Conservation (phyloP, 2,888 invertebrate species). For the Timandra comae region DNA sequence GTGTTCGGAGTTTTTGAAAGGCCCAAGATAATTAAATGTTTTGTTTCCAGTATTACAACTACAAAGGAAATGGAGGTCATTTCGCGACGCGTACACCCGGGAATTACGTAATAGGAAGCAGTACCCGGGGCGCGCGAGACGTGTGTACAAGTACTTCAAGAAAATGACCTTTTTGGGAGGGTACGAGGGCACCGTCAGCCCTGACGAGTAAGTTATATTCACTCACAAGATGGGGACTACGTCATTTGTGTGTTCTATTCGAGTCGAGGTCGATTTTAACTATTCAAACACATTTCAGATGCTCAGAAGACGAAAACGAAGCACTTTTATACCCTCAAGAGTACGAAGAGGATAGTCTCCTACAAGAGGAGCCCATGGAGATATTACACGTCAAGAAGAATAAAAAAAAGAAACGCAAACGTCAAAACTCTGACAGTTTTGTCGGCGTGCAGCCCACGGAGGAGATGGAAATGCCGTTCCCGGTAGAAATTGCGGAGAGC, state of each 20-base stretch:
- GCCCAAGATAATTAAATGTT: no score
- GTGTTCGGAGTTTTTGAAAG: no score
- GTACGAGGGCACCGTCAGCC: slow-evolving; percentile 48
- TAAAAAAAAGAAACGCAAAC: slow-evolving; percentile 31
- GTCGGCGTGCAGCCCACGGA: slow-evolving; percentile 23
- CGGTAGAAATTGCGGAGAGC: slow-evolving; percentile 38
- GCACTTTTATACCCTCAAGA: slow-evolving; percentile 3
- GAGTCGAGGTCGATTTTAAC: no score
- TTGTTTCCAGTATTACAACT: slow-evolving; percentile 49
- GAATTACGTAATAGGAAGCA: slow-evolving; percentile 50
- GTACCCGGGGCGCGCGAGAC: slow-evolving; percentile 37
- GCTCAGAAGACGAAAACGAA: no score
- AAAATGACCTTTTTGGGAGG: slow-evolving; percentile 63
- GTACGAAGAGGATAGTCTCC: slow-evolving; percentile 10
- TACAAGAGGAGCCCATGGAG: no score
- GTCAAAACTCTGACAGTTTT: slow-evolving; percentile 20
- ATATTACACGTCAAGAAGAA: slow-evolving; percentile 22
- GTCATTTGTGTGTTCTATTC: no score
- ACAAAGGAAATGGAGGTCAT: slow-evolving; percentile 66
- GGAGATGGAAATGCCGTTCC: slow-evolving; percentile 54
- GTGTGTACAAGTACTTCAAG: slow-evolving; percentile 63
- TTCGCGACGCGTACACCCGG: slow-evolving; percentile 63
- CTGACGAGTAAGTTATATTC: slow-evolving; percentile 39
- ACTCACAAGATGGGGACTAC: no score
- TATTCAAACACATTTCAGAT: no score